phyloP scores from a whole-genome alignment of 2,113 vertebrate species.

The Callaeas wilsoni region DNA sequence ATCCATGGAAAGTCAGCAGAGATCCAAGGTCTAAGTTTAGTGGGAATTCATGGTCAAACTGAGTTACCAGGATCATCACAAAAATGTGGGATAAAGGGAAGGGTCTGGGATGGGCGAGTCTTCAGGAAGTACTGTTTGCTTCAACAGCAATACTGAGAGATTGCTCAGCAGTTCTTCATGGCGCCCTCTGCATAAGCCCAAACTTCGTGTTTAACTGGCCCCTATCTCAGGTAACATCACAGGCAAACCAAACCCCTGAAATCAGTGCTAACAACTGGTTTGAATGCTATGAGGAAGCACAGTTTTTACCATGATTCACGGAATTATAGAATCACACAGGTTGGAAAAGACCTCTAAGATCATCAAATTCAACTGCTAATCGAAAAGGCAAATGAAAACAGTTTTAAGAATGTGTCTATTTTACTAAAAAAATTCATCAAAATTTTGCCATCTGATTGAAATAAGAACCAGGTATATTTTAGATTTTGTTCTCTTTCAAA shows the following conservation, averaged over 20 bases:
- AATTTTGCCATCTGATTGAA: not conserved
- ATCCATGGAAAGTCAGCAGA: not conserved
- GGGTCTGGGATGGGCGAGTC: not conserved
- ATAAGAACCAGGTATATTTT: not conserved
- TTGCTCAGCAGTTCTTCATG: not conserved
- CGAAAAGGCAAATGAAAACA: not conserved
- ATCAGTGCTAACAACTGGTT: not conserved
- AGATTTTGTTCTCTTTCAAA: not conserved
- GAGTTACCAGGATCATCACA: not conserved
- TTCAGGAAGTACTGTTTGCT: not conserved
- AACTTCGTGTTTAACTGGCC: rapidly evolving
- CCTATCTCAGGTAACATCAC: not conserved
- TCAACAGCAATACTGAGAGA: not conserved
- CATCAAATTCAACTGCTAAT: not conserved
- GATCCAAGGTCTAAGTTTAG: not conserved
- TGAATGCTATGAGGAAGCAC: not conserved
- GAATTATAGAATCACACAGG: not conserved
- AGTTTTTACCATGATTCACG: not conserved
- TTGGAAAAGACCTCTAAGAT: not conserved
- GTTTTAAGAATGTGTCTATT: not conserved
- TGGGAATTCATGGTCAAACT: not conserved
- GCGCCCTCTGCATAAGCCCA: not conserved
- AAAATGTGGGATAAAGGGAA: not conserved
- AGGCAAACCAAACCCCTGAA: not conserved
- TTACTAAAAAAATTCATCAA: not conserved